Evolutionary conservation across 2,797 vertebrate genomes (phyloP).

Genomic region (Pyrrhura leucotis): DNA sequence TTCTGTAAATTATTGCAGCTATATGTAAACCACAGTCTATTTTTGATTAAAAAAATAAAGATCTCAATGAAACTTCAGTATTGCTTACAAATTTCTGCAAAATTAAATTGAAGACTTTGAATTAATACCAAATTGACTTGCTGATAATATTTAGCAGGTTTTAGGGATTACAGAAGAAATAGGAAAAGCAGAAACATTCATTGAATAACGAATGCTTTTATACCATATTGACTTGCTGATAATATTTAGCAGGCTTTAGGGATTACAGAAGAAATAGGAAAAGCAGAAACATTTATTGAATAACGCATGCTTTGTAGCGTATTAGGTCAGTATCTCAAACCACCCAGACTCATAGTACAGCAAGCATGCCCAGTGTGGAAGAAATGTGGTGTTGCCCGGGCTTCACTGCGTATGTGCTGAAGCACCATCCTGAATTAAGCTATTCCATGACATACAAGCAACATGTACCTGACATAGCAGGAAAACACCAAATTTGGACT

Average conservation of each 20-base stretch:
- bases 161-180: not conserved
- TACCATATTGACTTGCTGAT: not conserved
- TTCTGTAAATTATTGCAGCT: not conserved
- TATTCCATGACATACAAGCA: not conserved
- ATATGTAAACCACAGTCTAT: not conserved
- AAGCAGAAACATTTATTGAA: not conserved
- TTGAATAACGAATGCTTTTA: not conserved
- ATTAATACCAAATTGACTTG: not conserved
- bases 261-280: not conserved
- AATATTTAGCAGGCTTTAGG: not conserved
- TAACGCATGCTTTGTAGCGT: not conserved
- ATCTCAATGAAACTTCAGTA: not conserved
- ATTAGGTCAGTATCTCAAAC: not conserved
- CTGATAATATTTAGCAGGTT: not conserved
- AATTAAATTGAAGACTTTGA: not conserved
- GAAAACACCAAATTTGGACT: not conserved
- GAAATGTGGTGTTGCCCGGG: not conserved
- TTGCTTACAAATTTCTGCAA: not conserved
- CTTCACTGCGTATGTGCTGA: not conserved
- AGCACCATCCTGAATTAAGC: not conserved
- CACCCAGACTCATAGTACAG: not conserved
- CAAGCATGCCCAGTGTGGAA: not conserved
- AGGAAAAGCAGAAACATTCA: not conserved
- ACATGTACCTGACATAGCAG: not conserved
- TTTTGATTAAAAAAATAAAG: not conserved